Percentiles rank a stretch among this genome's conserved stretches.
Conservation (phyloP, 1,140 invertebrate genomes). For the Drosophila orosa region DNA sequence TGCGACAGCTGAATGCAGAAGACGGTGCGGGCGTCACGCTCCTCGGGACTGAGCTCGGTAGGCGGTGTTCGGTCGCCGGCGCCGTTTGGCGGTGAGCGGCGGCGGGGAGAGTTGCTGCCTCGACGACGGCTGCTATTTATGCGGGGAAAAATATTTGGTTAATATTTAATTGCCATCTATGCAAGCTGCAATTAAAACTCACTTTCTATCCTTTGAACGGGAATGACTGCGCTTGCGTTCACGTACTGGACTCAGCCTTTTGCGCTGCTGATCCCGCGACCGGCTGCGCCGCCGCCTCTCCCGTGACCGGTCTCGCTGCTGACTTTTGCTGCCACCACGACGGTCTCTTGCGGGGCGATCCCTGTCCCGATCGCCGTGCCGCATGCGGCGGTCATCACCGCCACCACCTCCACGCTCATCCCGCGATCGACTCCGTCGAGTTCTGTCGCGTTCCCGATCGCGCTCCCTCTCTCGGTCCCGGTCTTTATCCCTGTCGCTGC, state of each 20-base stretch:
- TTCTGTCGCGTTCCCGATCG: conserved; percentile 54
- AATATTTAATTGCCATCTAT: not conserved
- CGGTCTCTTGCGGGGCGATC: conserved; percentile 85
- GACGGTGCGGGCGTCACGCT: conserved; percentile 98
- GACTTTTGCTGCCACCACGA: conserved; percentile 62
- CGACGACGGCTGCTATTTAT: conserved; percentile 64
- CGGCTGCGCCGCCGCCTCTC: conserved; percentile 58
- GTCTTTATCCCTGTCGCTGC: conserved; percentile 81
- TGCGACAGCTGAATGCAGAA: conserved; percentile 99
- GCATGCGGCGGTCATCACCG: conserved; percentile 45
- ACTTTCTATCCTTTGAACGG: conserved; percentile 76
- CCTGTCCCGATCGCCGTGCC: conserved; percentile 46
- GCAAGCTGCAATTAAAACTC: not conserved
- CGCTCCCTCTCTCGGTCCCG: conserved; percentile 63
- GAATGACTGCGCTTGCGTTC: conserved; percentile 65
- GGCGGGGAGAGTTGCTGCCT: conserved; percentile 70
- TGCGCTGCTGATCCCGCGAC: conserved; percentile 57
- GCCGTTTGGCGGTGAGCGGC: conserved; percentile 64
- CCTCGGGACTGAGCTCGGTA: conserved; percentile 96
- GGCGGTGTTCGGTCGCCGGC: conserved; percentile 81
- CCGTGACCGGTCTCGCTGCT: conserved; percentile 46
- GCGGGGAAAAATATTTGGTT: conserved; percentile 6
- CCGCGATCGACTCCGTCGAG: conserved; percentile 62
- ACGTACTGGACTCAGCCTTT: conserved; percentile 42
- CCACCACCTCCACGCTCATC: conserved; percentile 48